Percentiles rank a stretch among this genome's conserved stretches.
These are phyloP conservation scores for Toxotes lorentzi DNA, from an alignment of 2,797 vertebrate genomes.

Conservation along the genomic window DNA sequence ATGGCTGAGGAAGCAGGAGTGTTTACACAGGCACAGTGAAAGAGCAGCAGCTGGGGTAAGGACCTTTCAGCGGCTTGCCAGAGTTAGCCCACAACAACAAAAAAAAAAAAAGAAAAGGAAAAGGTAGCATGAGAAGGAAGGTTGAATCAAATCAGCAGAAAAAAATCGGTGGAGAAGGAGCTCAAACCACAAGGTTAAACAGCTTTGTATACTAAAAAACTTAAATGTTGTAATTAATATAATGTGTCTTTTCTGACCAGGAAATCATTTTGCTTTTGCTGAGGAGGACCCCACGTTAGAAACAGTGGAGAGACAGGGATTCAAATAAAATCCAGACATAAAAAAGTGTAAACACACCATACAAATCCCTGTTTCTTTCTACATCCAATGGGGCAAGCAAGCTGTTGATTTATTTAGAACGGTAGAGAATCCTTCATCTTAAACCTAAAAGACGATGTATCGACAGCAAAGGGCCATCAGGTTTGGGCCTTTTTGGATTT, in stretches of 20 bases:
- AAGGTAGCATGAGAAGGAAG: constrained; percentile 24
- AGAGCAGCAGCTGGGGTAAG: constrained; percentile 62
- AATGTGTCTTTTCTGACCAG: neutral
- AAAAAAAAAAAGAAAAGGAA: neutral
- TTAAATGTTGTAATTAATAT: neutral
- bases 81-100: constrained; percentile 20
- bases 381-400: constrained; percentile 11
- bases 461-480: constrained; percentile 11
- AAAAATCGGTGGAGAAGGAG: neutral
- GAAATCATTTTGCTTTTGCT: constrained; percentile 7
- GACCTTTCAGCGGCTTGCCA: constrained; percentile 49
- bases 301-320: neutral
- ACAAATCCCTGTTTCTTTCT: constrained; percentile 41
- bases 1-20: constrained; percentile 55
- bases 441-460: constrained; percentile 8
- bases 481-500: constrained; percentile 28
- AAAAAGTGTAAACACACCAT: neutral
- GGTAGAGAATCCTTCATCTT: constrained; percentile 43
- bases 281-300: constrained; percentile 4
- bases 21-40: constrained; percentile 58
- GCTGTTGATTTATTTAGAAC: constrained; percentile 63
- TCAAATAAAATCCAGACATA: constrained; percentile 26
- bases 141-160: constrained; percentile 18
- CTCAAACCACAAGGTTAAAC: neutral
- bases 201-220: neutral